These are phyloP conservation scores for Drosophila gunungcola DNA, from an alignment of 1,140 invertebrate species.

Conservation along the genomic window DNA sequence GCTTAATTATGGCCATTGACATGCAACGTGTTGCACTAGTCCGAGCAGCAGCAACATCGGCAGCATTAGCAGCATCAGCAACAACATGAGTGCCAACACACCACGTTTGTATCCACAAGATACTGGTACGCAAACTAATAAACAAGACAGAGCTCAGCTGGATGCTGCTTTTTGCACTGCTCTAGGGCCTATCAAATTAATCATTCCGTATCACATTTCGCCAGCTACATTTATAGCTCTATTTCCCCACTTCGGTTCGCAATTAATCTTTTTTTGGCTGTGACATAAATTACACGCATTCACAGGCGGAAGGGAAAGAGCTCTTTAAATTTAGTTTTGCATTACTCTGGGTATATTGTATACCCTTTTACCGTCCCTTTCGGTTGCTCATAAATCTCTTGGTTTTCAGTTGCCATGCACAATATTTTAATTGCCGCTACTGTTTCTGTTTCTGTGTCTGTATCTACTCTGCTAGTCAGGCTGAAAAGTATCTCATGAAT, in stretches of 20 bases:
- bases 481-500: conserved; percentile 47
- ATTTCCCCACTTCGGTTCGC: conserved; percentile 50
- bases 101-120: conserved; percentile 40
- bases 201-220: conserved; percentile 79
- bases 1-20: conserved; percentile 81
- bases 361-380: conserved; percentile 11
- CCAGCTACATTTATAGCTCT: conserved; percentile 78
- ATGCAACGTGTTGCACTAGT: conserved; percentile 77
- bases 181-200: conserved; percentile 72
- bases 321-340: conserved; percentile 78
- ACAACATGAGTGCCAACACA: not conserved
- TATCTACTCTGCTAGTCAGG: not conserved
- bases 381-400: conserved; percentile 64
- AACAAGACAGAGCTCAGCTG: conserved; percentile 36
- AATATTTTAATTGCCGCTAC: conserved; percentile 72
- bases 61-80: not conserved
- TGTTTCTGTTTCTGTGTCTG: conserved; percentile 18
- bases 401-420: conserved; percentile 48
- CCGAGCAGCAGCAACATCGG: conserved; percentile 9
- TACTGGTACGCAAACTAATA: conserved; percentile 61
- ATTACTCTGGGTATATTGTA: conserved; percentile 10
- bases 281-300: conserved; percentile 75
- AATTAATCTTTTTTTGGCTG: conserved; percentile 77
- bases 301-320: conserved; percentile 36
- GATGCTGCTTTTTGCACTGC: conserved; percentile 22